phyloP scores from a whole-genome alignment of 2,113 vertebrate genomes.

The Vulpes vulpes region DNA sequence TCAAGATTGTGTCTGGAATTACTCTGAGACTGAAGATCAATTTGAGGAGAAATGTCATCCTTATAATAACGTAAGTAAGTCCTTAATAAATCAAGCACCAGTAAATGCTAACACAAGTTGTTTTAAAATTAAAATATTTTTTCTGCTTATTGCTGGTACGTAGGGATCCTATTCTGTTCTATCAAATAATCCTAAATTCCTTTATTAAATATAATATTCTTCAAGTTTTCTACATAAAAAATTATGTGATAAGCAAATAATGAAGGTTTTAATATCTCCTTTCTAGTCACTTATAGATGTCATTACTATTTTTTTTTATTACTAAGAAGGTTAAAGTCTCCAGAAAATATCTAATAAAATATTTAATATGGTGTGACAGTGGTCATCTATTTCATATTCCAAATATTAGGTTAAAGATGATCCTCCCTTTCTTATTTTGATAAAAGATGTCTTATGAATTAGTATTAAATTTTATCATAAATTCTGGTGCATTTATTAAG shows the following conservation, averaged over 20 bases:
- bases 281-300: neutral
- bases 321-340: neutral
- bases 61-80: neutral
- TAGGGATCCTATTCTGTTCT: neutral
- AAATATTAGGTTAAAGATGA: neutral
- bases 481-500: neutral
- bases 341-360: neutral
- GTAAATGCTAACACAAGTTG: neutral
- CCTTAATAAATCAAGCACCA: neutral
- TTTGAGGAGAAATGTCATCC: neutral
- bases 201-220: neutral
- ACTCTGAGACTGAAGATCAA: neutral
- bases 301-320: neutral
- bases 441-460: neutral
- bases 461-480: neutral
- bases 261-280: neutral
- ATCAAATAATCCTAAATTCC: neutral
- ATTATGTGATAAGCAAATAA: neutral
- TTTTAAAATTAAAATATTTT: conserved; percentile 4
- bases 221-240: neutral
- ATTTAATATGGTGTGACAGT: neutral
- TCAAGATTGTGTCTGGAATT: neutral
- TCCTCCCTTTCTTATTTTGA: neutral
- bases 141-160: neutral
- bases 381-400: neutral